phyloP scores from a whole-genome alignment of 2,888 invertebrate species.

The Polyommatus icarus region DNA sequence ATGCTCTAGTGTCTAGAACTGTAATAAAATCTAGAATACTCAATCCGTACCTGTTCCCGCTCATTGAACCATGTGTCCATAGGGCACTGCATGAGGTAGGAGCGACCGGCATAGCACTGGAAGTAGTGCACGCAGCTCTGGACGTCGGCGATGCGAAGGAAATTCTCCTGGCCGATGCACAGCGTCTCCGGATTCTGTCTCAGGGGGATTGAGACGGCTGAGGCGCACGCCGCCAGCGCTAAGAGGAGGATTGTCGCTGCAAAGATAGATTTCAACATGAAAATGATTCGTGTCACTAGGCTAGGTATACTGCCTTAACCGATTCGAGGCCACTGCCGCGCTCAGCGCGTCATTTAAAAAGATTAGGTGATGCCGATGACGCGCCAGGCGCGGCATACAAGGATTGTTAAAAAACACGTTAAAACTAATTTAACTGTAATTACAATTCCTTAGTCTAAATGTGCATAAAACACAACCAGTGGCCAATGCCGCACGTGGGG shows the following conservation, averaged over 20 bases:
- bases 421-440: too few species aligned
- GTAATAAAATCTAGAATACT: background rate
- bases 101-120: slow-evolving; percentile 68
- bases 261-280: background rate
- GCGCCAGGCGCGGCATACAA: too few species aligned
- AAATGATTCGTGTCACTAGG: too few species aligned
- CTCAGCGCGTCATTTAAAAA: too few species aligned
- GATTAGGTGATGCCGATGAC: too few species aligned
- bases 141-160: slow-evolving; percentile 66
- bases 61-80: slow-evolving; percentile 71
- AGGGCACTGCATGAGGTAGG: slow-evolving; percentile 72
- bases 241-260: slow-evolving; percentile 50
- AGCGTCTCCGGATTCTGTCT: slow-evolving; percentile 74
- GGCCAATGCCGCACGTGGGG: too few species aligned
- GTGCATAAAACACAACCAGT: too few species aligned
- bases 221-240: slow-evolving; percentile 58
- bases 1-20: too few species aligned
- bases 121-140: slow-evolving; percentile 67
- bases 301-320: too few species aligned
- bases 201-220: slow-evolving; percentile 66
- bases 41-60: slow-evolving; percentile 57
- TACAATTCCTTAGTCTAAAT: too few species aligned
- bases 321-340: too few species aligned
- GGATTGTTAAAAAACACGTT: too few species aligned
- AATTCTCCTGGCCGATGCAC: slow-evolving; percentile 72